Conservation (phyloP, 2,113 vertebrate genomes). For the Australoheros scitulus region DNA sequence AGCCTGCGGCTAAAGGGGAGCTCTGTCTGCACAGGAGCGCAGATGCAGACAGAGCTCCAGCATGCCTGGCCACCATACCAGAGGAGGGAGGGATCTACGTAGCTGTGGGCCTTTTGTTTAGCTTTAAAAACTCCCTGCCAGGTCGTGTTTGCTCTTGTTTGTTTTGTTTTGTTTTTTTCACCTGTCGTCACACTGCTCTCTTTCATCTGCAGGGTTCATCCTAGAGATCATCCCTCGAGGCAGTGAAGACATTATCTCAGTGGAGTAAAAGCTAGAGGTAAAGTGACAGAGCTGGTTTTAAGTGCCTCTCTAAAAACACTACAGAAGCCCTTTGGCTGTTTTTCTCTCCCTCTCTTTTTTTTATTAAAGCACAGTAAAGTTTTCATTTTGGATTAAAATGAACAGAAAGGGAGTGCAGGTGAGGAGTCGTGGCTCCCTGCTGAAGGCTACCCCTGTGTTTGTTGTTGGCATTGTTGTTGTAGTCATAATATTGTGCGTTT, state of each 20-base stretch:
- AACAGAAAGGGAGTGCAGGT: conserved; percentile 61
- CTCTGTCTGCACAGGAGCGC: conserved; percentile 60
- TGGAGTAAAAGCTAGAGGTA: conserved; percentile 55
- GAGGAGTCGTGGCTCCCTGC: conserved; percentile 41
- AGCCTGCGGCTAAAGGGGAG: conserved; percentile 58
- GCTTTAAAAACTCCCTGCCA: conserved; percentile 49
- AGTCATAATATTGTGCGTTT: conserved; percentile 72
- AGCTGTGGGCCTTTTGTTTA: conserved; percentile 66
- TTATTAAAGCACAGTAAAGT: conserved; percentile 25
- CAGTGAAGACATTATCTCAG: conserved; percentile 62
- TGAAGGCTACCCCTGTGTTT: conserved; percentile 62
- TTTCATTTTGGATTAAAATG: conserved; percentile 57
- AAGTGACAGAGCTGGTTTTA: conserved; percentile 59
- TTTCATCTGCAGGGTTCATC: conserved; percentile 60
- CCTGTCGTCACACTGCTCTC: conserved; percentile 60
- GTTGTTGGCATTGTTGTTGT: conserved; percentile 61
- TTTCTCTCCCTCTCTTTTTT: not conserved
- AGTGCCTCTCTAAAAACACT: conserved; percentile 44
- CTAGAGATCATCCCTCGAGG: conserved; percentile 57
- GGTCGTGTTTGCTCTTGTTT: conserved; percentile 56
- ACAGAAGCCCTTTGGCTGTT: conserved; percentile 22
- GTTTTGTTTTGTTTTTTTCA: conserved; percentile 25
- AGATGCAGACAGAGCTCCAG: conserved; percentile 57
- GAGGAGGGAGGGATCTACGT: conserved; percentile 64
- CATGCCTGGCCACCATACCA: conserved; percentile 55